Conservation (phyloP, 2,797 vertebrate species). For the Picus viridis region DNA sequence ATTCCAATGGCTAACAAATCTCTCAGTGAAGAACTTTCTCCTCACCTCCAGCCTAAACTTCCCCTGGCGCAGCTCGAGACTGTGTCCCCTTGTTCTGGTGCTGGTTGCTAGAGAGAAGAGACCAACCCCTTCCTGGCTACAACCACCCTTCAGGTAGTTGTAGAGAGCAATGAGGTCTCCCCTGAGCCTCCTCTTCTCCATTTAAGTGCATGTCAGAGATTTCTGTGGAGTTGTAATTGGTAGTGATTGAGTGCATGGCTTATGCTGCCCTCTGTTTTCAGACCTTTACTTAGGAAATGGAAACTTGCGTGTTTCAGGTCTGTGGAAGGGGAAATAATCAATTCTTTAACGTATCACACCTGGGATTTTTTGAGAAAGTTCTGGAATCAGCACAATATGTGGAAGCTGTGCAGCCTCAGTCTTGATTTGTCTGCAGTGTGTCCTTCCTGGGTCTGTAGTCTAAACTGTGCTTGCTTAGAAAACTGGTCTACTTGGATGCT, state of each 20-base stretch:
- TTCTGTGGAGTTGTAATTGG: not conserved
- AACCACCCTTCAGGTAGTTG: too few species aligned
- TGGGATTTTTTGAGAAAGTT: not conserved
- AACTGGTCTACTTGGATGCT: not conserved
- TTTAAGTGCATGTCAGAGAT: not conserved
- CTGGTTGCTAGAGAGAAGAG: too few species aligned
- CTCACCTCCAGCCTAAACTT: too few species aligned
- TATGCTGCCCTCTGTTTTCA: not conserved
- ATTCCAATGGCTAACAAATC: too few species aligned
- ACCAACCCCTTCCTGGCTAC: too few species aligned
- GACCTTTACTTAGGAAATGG: not conserved
- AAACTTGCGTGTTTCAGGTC: not conserved
- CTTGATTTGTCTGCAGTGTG: not conserved
- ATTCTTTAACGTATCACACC: not conserved
- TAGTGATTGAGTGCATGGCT: not conserved
- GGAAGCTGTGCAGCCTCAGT: not conserved
- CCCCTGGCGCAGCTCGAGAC: too few species aligned
- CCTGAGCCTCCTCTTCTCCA: too few species aligned
- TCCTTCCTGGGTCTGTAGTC: not conserved
- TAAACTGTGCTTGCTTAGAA: not conserved
- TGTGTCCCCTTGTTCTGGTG: too few species aligned
- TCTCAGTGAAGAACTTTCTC: too few species aligned
- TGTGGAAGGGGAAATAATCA: not conserved
- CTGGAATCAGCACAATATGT: not conserved
- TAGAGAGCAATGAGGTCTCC: too few species aligned